Percentiles rank a stretch among this genome's conserved stretches.
Evolutionary conservation across 2,888 invertebrate genomes (phyloP).

Genomic region (Chironomus tentans): DNA sequence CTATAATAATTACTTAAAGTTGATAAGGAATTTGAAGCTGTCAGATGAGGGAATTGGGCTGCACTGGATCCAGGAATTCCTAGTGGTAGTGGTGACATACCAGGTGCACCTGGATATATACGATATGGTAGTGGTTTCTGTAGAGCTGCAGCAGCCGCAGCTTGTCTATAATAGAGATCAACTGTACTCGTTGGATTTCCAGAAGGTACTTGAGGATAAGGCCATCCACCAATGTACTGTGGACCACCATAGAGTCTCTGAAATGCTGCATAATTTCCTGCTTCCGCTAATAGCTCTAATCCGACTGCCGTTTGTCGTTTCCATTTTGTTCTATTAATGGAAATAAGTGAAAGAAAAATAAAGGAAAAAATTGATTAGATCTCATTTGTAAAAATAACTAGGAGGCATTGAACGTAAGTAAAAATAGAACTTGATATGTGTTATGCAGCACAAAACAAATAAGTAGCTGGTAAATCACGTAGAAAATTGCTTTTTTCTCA

Average conservation of each 20-base stretch:
- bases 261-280: slow-evolving; percentile 95
- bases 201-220: slow-evolving; percentile 52
- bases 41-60: slow-evolving; percentile 40
- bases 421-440: no score
- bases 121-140: slow-evolving; percentile 81
- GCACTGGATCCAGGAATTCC: slow-evolving; percentile 38
- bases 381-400: no score
- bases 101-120: slow-evolving; percentile 42
- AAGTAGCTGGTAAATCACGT: slow-evolving; percentile 15
- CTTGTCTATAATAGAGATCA: slow-evolving; percentile 75
- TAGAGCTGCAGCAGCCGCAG: slow-evolving; percentile 66
- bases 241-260: slow-evolving; percentile 81
- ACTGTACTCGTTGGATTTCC: slow-evolving; percentile 56
- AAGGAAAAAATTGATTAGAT: no score
- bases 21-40: slow-evolving; percentile 57
- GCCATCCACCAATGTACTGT: slow-evolving; percentile 57
- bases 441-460: not conserved
- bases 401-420: no score
- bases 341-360: not conserved
- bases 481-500: slow-evolving; percentile 19
- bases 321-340: slow-evolving; percentile 79
- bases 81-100: slow-evolving; percentile 33
- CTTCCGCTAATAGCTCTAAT: slow-evolving; percentile 90
- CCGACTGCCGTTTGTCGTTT: slow-evolving; percentile 98
- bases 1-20: slow-evolving; percentile 48